Evolutionary conservation across 2,888 invertebrate genomes (phyloP), one percentile per base, ranked within the genome.

Genomic region (Dicycla oo): DNA sequence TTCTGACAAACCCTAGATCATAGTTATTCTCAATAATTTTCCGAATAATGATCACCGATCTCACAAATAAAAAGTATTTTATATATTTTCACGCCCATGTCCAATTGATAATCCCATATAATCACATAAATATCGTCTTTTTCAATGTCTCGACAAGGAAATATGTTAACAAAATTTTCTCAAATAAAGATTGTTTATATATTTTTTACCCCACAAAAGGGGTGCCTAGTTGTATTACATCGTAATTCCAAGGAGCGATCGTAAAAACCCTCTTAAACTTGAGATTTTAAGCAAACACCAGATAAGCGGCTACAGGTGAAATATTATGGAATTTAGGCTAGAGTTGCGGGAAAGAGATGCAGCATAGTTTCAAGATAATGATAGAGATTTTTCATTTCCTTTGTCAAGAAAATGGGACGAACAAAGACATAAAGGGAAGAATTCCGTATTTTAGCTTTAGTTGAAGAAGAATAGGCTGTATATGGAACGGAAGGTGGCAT

Each of bases 251-350:
- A 77, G 77, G 47, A 64, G 43, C 18, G 60, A 73, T 83, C 83
- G 70, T 85, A 81, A 85, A 80, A 69, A 70, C 13, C 15, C 18
- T 78, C 83, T 63, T 84, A 77, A 85, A 83, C 38, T 73, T 63
- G 40, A 85, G 83, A 70, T 79, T 81, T 77, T 63, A 71, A 64
- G 69, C 75, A 77, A 82, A 80, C 63, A 53, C 54, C 23, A 75
- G 74, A 78, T 84, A 78, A 81, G 58, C 47, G 58, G 47, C 40
- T 68, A 47, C 73, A 57, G 58, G 62, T 70, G 49, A 73, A 69
- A 66, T 84, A 79, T 81, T 69, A 76, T 61, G 54, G n/a, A 72
- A 78, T 62, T 73, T 79, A 20, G 11, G n/a, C 43, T 58, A 73
- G 67, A 38, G 23, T 53, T 58, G 61, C 20, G 13, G 34, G 5